These are phyloP conservation scores for Rhabdomys dilectus DNA, from an alignment of 2,113 vertebrate species.

Conservation along the genomic window DNA sequence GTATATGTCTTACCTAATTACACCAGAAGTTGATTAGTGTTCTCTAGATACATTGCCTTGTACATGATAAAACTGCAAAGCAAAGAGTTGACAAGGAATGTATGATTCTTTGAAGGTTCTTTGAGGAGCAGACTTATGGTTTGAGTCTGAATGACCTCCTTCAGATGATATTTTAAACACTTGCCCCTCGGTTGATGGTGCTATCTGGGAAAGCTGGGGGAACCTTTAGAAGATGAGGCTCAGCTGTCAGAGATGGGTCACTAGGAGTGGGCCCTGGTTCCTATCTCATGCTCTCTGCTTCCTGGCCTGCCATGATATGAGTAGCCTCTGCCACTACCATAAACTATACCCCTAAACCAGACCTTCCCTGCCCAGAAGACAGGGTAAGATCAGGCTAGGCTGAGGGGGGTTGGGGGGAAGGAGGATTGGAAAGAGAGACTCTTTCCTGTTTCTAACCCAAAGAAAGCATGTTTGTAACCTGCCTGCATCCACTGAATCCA, in stretches of 20 bases:
- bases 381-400: background rate
- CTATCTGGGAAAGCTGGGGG: background rate
- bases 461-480: background rate
- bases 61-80: background rate
- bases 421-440: background rate
- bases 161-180: background rate
- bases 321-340: background rate
- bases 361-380: background rate
- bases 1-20: rapidly evolving
- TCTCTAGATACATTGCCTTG: background rate
- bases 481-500: background rate
- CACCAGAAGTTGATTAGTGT: background rate
- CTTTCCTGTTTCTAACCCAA: background rate
- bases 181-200: background rate
- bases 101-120: background rate
- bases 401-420: too few relatives aligned
- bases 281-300: background rate
- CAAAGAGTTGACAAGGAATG: background rate
- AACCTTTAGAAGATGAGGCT: background rate
- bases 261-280: background rate
- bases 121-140: background rate
- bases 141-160: background rate
- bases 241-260: background rate
- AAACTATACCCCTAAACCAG: background rate
- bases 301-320: background rate